Evolutionary conservation across 2,888 invertebrate genomes (phyloP).

Genomic region (Camptogramma bilineatum): DNA sequence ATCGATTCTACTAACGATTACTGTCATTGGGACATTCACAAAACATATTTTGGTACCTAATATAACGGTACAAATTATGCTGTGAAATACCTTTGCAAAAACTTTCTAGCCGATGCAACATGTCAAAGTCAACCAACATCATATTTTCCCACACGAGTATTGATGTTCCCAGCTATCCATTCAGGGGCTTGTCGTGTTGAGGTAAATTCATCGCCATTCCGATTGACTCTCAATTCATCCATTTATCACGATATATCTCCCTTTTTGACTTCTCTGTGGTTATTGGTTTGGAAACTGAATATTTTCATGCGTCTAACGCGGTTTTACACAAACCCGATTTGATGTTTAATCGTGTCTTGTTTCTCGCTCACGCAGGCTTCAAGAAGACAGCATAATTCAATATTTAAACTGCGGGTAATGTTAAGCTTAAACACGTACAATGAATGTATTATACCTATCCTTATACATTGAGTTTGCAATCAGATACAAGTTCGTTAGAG

Average conservation of each 20-base stretch:
- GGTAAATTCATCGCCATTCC: conserved; percentile 14
- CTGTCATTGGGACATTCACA: no score
- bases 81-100: not conserved
- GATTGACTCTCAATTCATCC: conserved; percentile 24
- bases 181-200: conserved; percentile 16
- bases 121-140: conserved; percentile 1
- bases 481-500: no score
- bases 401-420: no score
- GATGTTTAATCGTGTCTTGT: not conserved
- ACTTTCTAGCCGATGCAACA: not conserved
- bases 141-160: conserved; percentile 1
- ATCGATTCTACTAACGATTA: no score
- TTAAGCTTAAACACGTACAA: no score
- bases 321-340: not conserved
- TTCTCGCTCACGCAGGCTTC: no score
- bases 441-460: no score
- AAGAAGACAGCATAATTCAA: no score
- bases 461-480: no score
- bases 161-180: conserved; percentile 10
- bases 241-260: conserved; percentile 24
- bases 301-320: conserved; percentile 1
- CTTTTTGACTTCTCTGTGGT: conserved; percentile 17
- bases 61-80: no score
- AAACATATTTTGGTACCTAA: no score
- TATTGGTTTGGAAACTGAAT: conserved; percentile 10